phyloP scores from a whole-genome alignment of 2,888 invertebrate species.

The Nomada ruficornis region DNA sequence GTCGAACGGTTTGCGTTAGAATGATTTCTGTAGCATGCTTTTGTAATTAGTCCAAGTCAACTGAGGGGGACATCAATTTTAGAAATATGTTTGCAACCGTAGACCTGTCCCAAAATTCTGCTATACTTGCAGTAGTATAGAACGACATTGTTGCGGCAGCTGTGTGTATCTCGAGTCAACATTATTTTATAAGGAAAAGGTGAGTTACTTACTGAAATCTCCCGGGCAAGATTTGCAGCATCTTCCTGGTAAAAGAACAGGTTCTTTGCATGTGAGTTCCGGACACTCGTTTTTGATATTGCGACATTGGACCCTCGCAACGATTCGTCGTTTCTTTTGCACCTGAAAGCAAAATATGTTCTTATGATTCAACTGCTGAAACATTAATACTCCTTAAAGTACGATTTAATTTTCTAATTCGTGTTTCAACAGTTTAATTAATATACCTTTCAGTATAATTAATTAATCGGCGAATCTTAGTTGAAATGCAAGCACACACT shows the following conservation, averaged over 20 bases:
- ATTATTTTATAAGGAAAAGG: background rate
- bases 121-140: too few species aligned
- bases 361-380: background rate
- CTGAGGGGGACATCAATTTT: too few species aligned
- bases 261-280: slow-evolving; percentile 93
- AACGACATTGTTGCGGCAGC: too few species aligned
- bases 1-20: too few species aligned
- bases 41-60: too few species aligned
- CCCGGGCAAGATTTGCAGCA: slow-evolving; percentile 97
- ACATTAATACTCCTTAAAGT: background rate
- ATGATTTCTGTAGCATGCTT: too few species aligned
- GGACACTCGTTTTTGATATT: slow-evolving; percentile 97
- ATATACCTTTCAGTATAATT: background rate
- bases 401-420: background rate
- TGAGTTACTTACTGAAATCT: slow-evolving; percentile 88
- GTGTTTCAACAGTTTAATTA: background rate
- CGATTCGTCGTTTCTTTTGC: slow-evolving; percentile 93
- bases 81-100: too few species aligned
- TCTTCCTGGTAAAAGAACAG: slow-evolving; percentile 92
- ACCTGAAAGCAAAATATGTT: slow-evolving; percentile 86
- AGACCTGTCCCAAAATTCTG: too few species aligned
- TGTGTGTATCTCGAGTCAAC: too few species aligned
- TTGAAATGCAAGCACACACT: background rate
- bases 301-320: slow-evolving; percentile 95
- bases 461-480: background rate